A percentile compares a stretch with the other conserved stretches of the same genome.
Conservation (phyloP, 2,888 invertebrate species). For the Anodontia alba region DNA sequence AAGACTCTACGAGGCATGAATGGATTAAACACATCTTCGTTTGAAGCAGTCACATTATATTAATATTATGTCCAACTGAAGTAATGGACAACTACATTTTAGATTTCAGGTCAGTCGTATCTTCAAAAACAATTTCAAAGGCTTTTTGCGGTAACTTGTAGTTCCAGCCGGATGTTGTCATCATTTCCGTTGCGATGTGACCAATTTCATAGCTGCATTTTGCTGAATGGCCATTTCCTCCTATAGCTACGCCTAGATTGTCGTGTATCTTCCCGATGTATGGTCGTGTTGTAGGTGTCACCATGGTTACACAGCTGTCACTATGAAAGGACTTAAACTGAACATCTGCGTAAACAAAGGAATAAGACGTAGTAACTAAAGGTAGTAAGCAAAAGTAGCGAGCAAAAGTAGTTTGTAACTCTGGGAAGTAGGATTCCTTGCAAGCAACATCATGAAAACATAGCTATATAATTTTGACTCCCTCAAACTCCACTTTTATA, state of each 20-base stretch:
- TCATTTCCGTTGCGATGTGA: conserved; percentile 55
- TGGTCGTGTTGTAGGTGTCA: conserved; percentile 46
- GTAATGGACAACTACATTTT: background rate
- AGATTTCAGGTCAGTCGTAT: background rate
- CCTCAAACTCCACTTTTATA: too few species aligned
- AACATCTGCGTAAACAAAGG: conserved; percentile 27
- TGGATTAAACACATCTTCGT: too few species aligned
- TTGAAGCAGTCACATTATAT: too few species aligned
- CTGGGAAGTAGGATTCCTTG: too few species aligned
- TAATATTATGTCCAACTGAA: too few species aligned
- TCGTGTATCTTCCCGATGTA: conserved; percentile 50
- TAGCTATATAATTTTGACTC: too few species aligned
- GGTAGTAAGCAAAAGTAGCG: too few species aligned
- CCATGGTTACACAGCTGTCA: conserved; percentile 56
- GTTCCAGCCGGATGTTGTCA: conserved; percentile 2
- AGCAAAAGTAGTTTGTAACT: too few species aligned
- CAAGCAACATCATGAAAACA: too few species aligned
- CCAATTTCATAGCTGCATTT: conserved; percentile 60
- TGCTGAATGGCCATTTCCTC: conserved; percentile 59
- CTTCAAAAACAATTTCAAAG: background rate
- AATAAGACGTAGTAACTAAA: too few species aligned
- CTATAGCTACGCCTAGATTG: conserved; percentile 51
- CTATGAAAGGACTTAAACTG: conserved; percentile 44
- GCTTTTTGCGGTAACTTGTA: background rate
- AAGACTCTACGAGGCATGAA: too few species aligned